phyloP scores from a whole-genome alignment of 2,113 vertebrate species.

The Sinocyclocheilus grahami region DNA sequence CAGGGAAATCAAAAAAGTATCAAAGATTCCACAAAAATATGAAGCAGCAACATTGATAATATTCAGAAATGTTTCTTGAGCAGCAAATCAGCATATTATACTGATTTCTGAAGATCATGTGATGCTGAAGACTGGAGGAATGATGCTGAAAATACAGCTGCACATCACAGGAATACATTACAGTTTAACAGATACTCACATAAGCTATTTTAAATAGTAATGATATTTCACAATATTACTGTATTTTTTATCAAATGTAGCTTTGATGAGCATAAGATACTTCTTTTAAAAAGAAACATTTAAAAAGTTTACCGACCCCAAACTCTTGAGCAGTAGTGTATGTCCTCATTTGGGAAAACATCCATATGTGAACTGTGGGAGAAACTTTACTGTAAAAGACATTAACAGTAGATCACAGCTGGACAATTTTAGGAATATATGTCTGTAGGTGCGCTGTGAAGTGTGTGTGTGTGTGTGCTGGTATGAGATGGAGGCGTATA shows the following conservation, averaged over 20 bases:
- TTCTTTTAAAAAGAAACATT: not conserved
- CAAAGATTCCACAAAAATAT: too few relatives aligned
- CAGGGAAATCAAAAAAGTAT: too few relatives aligned
- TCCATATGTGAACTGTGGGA: constrained; percentile 8
- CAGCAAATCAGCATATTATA: too few relatives aligned
- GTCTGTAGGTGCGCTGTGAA: constrained; percentile 10
- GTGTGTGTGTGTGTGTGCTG: constrained; percentile 37
- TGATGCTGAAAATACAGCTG: too few relatives aligned
- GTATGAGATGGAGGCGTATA: constrained; percentile 50
- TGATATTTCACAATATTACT: too few relatives aligned
- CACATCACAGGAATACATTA: too few relatives aligned
- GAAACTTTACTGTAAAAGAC: not conserved
- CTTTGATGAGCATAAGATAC: not conserved
- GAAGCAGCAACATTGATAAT: too few relatives aligned
- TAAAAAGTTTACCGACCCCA: not conserved
- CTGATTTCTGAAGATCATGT: too few relatives aligned
- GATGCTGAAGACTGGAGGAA: too few relatives aligned
- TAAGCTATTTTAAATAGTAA: too few relatives aligned
- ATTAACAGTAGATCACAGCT: constrained; percentile 13
- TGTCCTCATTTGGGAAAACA: not conserved
- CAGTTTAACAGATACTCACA: too few relatives aligned
- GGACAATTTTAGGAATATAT: not conserved
- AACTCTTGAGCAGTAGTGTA: not conserved
- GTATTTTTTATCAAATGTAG: not conserved
- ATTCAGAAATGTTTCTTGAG: too few relatives aligned